Evolutionary conservation across 2,888 invertebrate species (phyloP).

Genomic region (Myopa tessellatipennis): DNA sequence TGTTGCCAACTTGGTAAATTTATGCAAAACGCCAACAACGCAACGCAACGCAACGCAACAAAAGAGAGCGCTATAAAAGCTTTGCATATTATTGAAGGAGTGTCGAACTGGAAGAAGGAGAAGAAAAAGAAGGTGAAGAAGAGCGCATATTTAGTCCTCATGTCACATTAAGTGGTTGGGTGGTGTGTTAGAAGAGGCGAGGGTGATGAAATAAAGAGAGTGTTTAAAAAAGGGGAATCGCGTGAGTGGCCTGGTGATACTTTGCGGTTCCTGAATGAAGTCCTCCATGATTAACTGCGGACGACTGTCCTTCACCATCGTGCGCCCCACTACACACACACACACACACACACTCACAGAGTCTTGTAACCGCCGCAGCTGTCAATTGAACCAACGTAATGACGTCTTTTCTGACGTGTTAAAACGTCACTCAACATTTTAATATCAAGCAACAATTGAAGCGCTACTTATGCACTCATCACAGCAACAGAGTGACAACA

Average conservation of each 20-base stretch:
- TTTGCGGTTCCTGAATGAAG: not conserved
- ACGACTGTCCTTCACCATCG: not conserved
- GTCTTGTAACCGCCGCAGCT: not conserved
- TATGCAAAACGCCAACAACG: slow-evolving; percentile 14
- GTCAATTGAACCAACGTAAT: not conserved
- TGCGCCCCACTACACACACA: not conserved
- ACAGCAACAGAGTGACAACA: not conserved
- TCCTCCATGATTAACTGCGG: not conserved
- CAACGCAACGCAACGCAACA: not conserved
- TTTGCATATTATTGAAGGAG: too few relatives aligned
- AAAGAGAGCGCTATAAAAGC: slow-evolving; percentile 4
- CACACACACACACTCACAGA: not conserved
- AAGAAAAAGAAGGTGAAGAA: not conserved
- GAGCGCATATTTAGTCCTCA: too few relatives aligned
- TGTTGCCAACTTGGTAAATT: slow-evolving; percentile 14
- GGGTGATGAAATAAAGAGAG: not conserved
- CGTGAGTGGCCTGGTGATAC: not conserved
- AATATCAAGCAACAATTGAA: slow-evolving; percentile 44
- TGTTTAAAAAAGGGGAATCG: not conserved
- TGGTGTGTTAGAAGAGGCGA: not conserved
- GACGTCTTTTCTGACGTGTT: slow-evolving; percentile 26
- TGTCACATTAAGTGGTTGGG: slow-evolving; percentile 4
- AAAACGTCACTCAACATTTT: slow-evolving; percentile 34
- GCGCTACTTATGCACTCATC: slow-evolving; percentile 60
- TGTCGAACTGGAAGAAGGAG: too few relatives aligned